Evolutionary conservation across 2,113 vertebrate genomes (phyloP), one percentile per base, ranked within the genome.

Genomic region (Danionella cerebrum): DNA sequence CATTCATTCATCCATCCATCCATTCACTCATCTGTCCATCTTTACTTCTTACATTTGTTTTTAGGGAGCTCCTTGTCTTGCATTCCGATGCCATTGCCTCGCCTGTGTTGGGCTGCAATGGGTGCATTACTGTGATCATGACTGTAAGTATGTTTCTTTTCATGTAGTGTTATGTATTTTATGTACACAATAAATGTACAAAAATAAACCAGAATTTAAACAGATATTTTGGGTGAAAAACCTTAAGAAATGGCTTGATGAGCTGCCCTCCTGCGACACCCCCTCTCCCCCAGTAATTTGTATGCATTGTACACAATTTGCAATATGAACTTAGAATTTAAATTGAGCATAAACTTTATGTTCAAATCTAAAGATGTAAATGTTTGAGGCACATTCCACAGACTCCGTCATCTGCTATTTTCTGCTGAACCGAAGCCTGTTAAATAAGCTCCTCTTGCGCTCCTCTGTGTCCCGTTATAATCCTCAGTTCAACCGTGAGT

Each of bases 101-200:
- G 44, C 93, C 94, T 70, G 79, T 87, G 25, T 71, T 87, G 72
- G 91, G 87, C 75, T 86, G 85, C 24, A 73, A 90, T 72, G 80
- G 78, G 65, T 86, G 89, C 63, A 88, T 95, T 84, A 88, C 81
- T 6, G 80, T 87, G 29, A 83, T 96, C 41, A 89, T 90, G 88
- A 33, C 91, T 78, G 95, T 97, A 77, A 93, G 95, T 88, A 71
- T 52, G 22, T 27, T 57, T 6, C 5, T n/a, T 33, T 54, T 19
- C 3, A 3, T 35, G 8, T 12, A 13, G 6, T 54, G 2, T 6
- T 1, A 12, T 54, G 19, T 19, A 12, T 10, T n/a, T 4, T 41
- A 6, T 3, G 5, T n/a, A 6, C 13, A 4, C 13, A 41, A 10
- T 10, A 41, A 10, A 12, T 10, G 4, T n/a, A n/a, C 8, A 41